Base-by-base conservation (phyloP, 53 echinoderm and acorn worm genomes). In the Stichopus horrens region DNA sequence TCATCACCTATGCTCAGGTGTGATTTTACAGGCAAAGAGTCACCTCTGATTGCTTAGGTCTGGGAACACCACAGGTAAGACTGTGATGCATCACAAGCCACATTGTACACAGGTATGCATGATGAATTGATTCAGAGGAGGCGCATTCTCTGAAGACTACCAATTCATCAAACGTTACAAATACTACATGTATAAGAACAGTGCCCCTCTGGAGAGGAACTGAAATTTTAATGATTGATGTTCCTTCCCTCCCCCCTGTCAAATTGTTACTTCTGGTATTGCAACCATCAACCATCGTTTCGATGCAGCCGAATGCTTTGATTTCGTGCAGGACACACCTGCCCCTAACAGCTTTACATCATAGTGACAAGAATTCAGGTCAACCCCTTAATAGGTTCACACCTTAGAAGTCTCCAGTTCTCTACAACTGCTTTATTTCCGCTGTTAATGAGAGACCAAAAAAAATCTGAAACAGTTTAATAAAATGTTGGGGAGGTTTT, bases 301-400 rank as follows among this genome's bases (percentile, higher is more conserved):
- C 71, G n/a, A n/a, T n/a, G n/a, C 71, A 71, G 71, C 19, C 18
- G n/a, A 1, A 71, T 71, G 71, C 71, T 18, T 71, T 71, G 71
- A 71, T 71, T 71, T 18, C 18, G 71, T 71, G 71, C 71, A 13
- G 71, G n/a, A 13, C 71, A 71, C 71, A 71, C 71, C 71, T 71
- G 71, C 71, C 71, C 71, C 71, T 7, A 71, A 71, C 71, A 71
- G 71, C 71, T 71, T 71, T 71, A 71, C 71, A 71, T 71, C 71
- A 71, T 71, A 18, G 6, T 71, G 71, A 71, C 71, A 71, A 71
- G 71, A 71, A 71, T 71, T 71, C 16, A n/a, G n/a, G 71, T 71
- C 16, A 18, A 71, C 71, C 71, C 19, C 71, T 71, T 71, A 71
- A 71, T 71, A 18, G 71, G n/a, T 71, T 71, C n/a, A 71, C 71